Conservation (phyloP, 2,113 vertebrate species). For the Gallinago undulata region DNA sequence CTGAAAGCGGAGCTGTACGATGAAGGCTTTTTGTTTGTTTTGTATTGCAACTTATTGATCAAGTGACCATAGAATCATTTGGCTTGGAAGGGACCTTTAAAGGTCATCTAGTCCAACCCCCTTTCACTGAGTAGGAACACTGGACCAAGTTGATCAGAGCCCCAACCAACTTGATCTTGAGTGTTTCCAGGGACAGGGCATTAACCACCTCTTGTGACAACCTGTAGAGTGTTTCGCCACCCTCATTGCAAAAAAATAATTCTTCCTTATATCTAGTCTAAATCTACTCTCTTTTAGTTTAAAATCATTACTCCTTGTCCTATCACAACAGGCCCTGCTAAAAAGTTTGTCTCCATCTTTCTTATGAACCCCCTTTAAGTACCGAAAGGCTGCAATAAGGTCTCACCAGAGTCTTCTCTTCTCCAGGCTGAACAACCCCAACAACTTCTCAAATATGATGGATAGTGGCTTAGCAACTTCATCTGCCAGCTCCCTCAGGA, state of each 20-base stretch:
- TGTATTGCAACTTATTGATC: background rate
- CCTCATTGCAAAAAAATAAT: background rate
- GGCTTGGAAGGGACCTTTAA: background rate
- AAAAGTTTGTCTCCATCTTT: background rate
- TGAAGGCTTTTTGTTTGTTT: background rate
- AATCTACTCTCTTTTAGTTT: background rate
- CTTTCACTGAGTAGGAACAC: background rate
- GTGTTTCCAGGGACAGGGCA: background rate
- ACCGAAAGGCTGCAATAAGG: background rate
- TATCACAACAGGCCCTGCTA: background rate
- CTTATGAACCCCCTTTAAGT: background rate
- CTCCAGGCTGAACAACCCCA: background rate
- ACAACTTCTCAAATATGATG: background rate
- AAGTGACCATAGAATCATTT: background rate
- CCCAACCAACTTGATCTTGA: background rate
- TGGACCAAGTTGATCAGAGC: background rate
- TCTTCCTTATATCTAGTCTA: background rate
- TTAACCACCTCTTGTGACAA: background rate
- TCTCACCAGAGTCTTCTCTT: background rate
- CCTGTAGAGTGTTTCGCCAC: background rate
- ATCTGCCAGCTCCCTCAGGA: background rate
- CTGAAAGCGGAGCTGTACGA: background rate
- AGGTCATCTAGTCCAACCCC: background rate
- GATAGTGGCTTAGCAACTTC: background rate
- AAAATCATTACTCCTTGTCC: background rate